Conservation (phyloP, 2,113 vertebrate species). For the Xiphophorus couchianus region DNA sequence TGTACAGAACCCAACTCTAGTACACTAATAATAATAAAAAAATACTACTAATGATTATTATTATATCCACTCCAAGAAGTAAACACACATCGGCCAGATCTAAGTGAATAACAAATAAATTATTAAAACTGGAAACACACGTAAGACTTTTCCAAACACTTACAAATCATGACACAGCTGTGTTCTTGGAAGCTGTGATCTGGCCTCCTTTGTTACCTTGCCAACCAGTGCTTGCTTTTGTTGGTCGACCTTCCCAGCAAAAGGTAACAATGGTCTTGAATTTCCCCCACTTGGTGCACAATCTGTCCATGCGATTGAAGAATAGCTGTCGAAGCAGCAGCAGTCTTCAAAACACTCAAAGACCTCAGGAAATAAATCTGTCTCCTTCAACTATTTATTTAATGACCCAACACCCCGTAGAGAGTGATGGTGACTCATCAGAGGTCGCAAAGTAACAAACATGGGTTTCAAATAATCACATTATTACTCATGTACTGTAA, state of each 20-base stretch:
- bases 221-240: background rate
- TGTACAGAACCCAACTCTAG: too few relatives aligned
- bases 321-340: background rate
- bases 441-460: conserved; percentile 4
- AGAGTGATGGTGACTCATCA: background rate
- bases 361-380: too few relatives aligned
- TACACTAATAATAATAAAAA: too few relatives aligned
- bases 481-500: background rate
- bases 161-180: too few relatives aligned
- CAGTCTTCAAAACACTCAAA: background rate
- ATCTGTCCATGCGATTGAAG: background rate
- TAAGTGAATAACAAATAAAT: too few relatives aligned
- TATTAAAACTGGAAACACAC: too few relatives aligned
- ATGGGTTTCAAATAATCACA: background rate
- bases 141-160: too few relatives aligned
- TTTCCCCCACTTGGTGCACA: background rate
- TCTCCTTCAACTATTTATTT: background rate
- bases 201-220: background rate
- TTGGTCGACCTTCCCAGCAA: background rate
- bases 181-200: background rate
- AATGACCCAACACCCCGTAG: background rate
- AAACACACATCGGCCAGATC: too few relatives aligned
- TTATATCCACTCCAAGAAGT: too few relatives aligned
- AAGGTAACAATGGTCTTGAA: background rate
- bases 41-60: too few relatives aligned